Evolutionary conservation across 2,888 invertebrate species (phyloP).

Genomic region (Lumbricus terrestris): DNA sequence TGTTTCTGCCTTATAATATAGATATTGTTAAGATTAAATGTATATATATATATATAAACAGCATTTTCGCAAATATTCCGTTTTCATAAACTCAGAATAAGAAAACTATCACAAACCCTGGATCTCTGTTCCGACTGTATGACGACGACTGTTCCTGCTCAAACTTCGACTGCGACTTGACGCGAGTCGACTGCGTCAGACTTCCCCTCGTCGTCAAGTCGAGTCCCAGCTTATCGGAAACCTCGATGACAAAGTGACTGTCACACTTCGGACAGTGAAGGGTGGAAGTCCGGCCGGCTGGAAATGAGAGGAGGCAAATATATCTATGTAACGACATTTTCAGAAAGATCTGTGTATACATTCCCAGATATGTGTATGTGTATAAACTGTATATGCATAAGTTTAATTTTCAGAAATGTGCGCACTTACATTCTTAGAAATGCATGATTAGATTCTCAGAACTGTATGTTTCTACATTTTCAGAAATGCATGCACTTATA

Average conservation of each 20-base stretch:
- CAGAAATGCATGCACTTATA: no score
- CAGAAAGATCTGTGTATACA: no score
- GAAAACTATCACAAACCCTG: not conserved
- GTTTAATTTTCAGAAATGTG: no score
- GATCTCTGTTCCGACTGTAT: not conserved
- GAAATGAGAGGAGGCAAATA: not conserved
- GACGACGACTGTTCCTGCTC: not conserved
- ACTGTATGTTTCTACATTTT: no score
- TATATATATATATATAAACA: no score
- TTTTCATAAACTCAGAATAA: not conserved
- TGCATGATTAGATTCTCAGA: no score
- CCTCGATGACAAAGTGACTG: constrained; percentile 14
- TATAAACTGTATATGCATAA: no score
- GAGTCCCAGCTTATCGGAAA: not conserved
- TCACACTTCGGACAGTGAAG: constrained; percentile 14
- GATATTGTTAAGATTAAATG: no score
- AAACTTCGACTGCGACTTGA: not conserved
- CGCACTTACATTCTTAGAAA: no score
- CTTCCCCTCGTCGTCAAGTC: not conserved
- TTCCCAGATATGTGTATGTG: no score
- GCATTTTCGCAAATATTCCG: no score
- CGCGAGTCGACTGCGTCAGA: not conserved
- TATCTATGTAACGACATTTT: not conserved
- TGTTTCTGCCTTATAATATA: no score
- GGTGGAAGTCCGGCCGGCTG: not conserved